Evolutionary conservation across 2,888 invertebrate species (phyloP), one percentile per base, ranked within the genome.

Genomic region (Lymantria dispar): DNA sequence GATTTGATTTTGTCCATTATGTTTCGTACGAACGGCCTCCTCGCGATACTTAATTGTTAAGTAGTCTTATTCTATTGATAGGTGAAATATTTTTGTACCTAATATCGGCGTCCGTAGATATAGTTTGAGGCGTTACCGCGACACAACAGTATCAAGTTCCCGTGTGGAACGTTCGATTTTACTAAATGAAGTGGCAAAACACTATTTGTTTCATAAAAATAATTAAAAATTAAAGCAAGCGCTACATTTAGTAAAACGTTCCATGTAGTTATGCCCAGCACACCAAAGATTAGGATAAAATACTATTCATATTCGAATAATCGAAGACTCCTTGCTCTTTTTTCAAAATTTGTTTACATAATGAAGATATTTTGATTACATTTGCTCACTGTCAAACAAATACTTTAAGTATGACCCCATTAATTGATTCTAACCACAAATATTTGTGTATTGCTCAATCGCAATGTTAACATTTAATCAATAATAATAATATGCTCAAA

Each of bases 51-150:
- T 89, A 85, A 87, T 86, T 87, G 86, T 89, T 91, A 91, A 90
- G 90, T 91, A 91, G 90, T 87, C 60, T 78, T 91, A 88, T 89
- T 87, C 77, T 90, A 90, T 83, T 80, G 75, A 89, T 91, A 91
- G 90, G 90, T 85, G 86, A 90, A 90, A 74, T 90, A 90, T 90
- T 90, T 91, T 91, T 91, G 88, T 91, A 91, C 87, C 86, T 85
- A 85, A 76, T 68, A 69, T 83, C 85, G 74, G 76, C 87, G 87
- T 87, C 86, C 85, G 80, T 87, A 87, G 86, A 69, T 78, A 72
- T 83, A 85, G 80, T 76, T 78, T 65, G 80, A 78, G 85, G 83
- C 85, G 89, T 87, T 85, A 85, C 88, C 87, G 83, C 81, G 74
- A 82, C 82, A 79, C 77, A 72, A 65, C 69, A 68, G 60, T 70